phyloP scores from a whole-genome alignment of 2,888 invertebrate species.

The Lasiommata megera region DNA sequence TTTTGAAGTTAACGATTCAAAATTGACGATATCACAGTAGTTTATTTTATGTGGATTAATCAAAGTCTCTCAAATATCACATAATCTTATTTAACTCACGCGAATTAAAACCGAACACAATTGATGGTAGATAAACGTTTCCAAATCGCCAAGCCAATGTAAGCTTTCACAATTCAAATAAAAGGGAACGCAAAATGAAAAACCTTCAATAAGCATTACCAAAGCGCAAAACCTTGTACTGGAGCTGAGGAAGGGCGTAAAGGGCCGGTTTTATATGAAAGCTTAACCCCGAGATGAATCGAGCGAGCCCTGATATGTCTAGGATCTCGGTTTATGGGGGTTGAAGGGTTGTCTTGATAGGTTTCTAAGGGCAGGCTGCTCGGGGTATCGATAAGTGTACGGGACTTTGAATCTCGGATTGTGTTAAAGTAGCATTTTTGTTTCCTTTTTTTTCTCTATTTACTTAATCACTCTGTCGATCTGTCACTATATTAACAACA shows the following conservation, averaged over 20 bases:
- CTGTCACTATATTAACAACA: no score
- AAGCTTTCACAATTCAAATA: slow-evolving; percentile 1
- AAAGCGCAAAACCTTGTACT: slow-evolving; percentile 39
- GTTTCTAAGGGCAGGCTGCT: slow-evolving; percentile 33
- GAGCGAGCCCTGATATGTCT: slow-evolving; percentile 52
- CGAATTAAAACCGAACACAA: no score
- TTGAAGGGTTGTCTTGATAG: slow-evolving; percentile 56
- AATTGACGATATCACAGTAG: no score
- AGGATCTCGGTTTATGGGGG: slow-evolving; percentile 50
- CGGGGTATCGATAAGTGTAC: slow-evolving; percentile 23
- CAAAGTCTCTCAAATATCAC: no score
- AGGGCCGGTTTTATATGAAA: slow-evolving; percentile 51
- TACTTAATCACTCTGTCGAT: no score
- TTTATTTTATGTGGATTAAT: no score
- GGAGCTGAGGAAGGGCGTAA: slow-evolving; percentile 41
- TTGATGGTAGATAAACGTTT: no score
- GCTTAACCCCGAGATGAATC: slow-evolving; percentile 56
- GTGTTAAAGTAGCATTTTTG: no score
- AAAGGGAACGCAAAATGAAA: slow-evolving; percentile 21
- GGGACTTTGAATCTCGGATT: not conserved
- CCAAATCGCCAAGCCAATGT: not conserved
- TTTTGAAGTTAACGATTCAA: no score
- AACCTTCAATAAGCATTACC: slow-evolving; percentile 28
- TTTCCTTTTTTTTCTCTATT: no score
- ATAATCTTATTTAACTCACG: no score